Conservation (phyloP, 2,113 vertebrate genomes). For the Gymnorhina tibicen region DNA sequence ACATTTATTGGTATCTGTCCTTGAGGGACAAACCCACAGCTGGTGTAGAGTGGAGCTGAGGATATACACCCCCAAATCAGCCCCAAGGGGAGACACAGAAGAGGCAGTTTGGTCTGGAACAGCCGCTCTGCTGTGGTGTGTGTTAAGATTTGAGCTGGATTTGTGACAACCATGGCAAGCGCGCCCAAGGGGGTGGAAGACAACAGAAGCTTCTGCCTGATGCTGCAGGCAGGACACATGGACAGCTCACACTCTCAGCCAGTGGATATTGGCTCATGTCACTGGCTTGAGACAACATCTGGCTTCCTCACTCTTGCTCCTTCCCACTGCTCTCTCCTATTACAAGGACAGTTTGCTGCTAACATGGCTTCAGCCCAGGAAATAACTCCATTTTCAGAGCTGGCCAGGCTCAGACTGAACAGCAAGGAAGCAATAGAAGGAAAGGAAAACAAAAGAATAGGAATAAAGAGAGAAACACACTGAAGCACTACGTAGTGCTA, state of each 20-base stretch:
- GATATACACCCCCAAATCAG: not conserved
- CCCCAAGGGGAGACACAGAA: not conserved
- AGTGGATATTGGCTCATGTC: conserved; percentile 5
- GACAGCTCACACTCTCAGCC: not conserved
- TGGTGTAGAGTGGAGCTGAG: not conserved
- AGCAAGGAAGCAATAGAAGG: not conserved
- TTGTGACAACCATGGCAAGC: not conserved
- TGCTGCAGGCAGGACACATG: conserved; percentile 28
- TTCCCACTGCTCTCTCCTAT: not conserved
- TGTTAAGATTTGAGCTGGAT: not conserved
- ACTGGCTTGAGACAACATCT: conserved; percentile 39
- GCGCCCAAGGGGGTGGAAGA: not conserved
- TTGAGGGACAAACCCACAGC: not conserved
- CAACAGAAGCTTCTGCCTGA: conserved; percentile 32
- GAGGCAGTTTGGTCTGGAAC: not conserved
- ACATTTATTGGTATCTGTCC: not conserved
- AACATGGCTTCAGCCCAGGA: not conserved
- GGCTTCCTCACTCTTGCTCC: not conserved
- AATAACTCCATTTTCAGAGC: conserved; percentile 7
- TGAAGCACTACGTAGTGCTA: not conserved
- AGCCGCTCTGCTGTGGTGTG: not conserved
- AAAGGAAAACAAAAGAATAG: not conserved
- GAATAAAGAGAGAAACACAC: not conserved
- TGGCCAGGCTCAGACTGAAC: not conserved
- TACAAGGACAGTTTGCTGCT: conserved; percentile 7